Conservation (phyloP, 2,113 vertebrate species). For the Otus sunia region DNA sequence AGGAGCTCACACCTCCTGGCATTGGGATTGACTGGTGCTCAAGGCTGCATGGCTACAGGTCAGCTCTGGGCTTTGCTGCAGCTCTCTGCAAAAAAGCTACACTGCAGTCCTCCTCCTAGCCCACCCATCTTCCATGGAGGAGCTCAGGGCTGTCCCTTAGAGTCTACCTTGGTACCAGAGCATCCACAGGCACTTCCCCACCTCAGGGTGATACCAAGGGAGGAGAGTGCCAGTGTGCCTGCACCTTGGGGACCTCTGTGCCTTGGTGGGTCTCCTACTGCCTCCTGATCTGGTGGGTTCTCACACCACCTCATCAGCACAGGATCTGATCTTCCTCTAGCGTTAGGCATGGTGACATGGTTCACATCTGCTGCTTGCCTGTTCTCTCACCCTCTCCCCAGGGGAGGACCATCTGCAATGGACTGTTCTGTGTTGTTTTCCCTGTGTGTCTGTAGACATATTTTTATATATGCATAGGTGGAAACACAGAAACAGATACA, state of each 20-base stretch:
- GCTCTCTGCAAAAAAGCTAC: background rate
- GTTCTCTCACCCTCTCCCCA: background rate
- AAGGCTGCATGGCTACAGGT: background rate
- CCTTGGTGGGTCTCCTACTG: background rate
- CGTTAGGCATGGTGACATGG: fast-evolving
- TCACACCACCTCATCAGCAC: background rate
- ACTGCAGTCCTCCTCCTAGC: background rate
- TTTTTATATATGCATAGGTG: background rate
- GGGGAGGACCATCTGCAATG: background rate
- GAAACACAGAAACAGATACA: background rate
- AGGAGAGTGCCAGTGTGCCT: background rate
- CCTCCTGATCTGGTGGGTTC: background rate
- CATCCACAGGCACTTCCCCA: background rate
- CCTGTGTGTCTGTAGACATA: background rate
- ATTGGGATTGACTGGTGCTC: background rate
- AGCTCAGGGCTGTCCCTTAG: background rate
- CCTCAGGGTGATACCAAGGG: no score
- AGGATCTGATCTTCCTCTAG: background rate
- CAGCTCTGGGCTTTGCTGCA: background rate
- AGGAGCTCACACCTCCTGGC: background rate
- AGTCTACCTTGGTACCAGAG: background rate
- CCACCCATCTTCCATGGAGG: background rate
- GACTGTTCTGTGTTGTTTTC: background rate
- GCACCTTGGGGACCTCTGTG: background rate
- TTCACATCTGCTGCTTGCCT: background rate